Evolutionary conservation across 2,888 invertebrate genomes (phyloP).

Genomic region (Barypeithes pellucidus): DNA sequence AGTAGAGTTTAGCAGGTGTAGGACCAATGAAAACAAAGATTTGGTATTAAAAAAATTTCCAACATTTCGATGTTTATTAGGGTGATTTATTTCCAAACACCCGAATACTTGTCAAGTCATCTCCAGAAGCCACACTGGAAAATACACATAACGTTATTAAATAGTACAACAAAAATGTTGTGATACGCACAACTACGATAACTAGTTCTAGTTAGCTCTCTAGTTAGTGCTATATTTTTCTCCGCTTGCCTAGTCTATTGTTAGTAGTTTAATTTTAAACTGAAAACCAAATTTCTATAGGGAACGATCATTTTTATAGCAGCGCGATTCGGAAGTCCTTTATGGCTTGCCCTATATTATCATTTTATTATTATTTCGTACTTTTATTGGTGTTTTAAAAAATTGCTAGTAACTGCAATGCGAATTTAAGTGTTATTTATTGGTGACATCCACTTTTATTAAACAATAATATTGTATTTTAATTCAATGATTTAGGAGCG

Average conservation of each 20-base stretch:
- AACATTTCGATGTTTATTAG: no score
- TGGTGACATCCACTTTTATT: slow-evolving; percentile 24
- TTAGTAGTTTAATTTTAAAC: not conserved
- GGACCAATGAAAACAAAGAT: no score
- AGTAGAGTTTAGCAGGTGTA: no score
- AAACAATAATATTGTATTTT: slow-evolving; percentile 18
- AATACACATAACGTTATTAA: no score
- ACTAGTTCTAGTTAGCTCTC: no score
- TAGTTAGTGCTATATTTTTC: no score
- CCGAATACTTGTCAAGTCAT: no score
- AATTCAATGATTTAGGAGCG: not conserved
- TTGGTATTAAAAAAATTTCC: no score
- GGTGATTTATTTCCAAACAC: no score
- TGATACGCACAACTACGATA: no score
- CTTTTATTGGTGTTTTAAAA: slow-evolving; percentile 33
- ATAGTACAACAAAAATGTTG: no score
- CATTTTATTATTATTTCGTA: slow-evolving; percentile 38
- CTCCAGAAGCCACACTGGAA: no score
- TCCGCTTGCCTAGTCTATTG: not conserved
- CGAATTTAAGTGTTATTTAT: slow-evolving; percentile 35
- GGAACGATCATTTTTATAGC: slow-evolving; percentile 44
- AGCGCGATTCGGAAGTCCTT: slow-evolving; percentile 23
- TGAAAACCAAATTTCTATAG: slow-evolving; percentile 40
- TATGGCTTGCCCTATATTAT: slow-evolving; percentile 31
- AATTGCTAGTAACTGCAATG: slow-evolving; percentile 20